Percentiles rank a stretch among this genome's conserved stretches.
These are phyloP conservation scores for Cephalopterus ornatus DNA, from an alignment of 2,113 vertebrate genomes.

Conservation along the genomic window DNA sequence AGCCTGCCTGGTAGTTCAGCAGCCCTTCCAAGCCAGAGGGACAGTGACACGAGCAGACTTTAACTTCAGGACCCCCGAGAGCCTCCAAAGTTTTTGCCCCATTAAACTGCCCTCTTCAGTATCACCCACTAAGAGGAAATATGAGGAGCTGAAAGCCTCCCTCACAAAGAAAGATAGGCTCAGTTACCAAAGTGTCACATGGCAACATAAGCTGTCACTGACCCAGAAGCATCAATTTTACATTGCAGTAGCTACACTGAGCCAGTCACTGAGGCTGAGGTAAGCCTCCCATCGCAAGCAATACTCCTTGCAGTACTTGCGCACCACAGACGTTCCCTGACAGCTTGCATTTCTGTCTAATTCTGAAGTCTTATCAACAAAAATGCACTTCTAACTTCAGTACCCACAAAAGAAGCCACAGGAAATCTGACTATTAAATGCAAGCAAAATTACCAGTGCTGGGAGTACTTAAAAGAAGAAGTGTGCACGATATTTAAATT, in stretches of 20 bases:
- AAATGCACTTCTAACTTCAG: neutral
- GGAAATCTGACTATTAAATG: constrained; percentile 4
- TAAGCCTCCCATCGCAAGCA: neutral
- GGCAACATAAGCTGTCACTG: constrained; percentile 4
- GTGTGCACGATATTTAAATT: neutral
- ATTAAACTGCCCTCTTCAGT: neutral
- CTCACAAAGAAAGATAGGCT: constrained; percentile 15
- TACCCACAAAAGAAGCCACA: neutral
- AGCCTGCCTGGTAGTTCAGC: neutral
- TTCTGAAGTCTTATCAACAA: neutral
- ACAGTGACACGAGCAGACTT: rapidly evolving
- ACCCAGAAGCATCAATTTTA: constrained; percentile 53
- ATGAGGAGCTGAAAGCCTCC: neutral
- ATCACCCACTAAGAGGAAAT: neutral
- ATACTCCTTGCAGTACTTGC: neutral
- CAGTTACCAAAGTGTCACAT: constrained; percentile 17
- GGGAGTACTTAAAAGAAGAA: neutral
- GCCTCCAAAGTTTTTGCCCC: neutral
- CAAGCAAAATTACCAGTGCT: neutral
- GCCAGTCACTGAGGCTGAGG: neutral
- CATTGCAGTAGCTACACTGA: neutral
- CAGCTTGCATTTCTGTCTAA: neutral
- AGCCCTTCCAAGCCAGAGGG: neutral
- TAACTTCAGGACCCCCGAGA: neutral
- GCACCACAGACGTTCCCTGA: neutral